These are phyloP conservation scores for Bos indicus DNA, from an alignment of 2,113 vertebrate genomes.

Conservation along the genomic window DNA sequence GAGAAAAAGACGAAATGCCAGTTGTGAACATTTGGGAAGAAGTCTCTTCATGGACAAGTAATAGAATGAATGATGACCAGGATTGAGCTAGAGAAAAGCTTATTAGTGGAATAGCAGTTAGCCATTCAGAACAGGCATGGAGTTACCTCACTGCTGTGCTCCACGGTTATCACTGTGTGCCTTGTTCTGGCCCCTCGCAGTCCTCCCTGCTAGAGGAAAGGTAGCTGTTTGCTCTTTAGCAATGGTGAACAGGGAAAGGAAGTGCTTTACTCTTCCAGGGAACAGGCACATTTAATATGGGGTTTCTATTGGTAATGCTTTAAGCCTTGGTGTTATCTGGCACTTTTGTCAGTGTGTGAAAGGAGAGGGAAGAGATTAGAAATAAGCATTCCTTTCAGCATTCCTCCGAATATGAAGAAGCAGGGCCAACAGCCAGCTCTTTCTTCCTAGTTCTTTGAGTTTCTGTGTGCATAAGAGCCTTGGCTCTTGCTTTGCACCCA, in stretches of 20 bases:
- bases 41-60: not conserved
- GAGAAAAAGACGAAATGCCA: not conserved
- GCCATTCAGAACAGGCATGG: not conserved
- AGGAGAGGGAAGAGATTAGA: not conserved
- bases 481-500: not conserved
- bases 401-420: not conserved
- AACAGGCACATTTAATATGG: not conserved
- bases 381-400: not conserved
- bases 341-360: not conserved
- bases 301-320: conserved; percentile 12
- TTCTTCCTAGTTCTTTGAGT: not conserved
- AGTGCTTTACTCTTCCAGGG: not conserved
- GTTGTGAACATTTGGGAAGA: not conserved
- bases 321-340: not conserved
- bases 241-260: not conserved
- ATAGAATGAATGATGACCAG: not conserved
- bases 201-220: not conserved
- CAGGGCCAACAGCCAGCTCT: not conserved
- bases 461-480: not conserved
- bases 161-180: not conserved
- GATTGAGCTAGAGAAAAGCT: not conserved
- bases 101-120: not conserved
- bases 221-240: not conserved
- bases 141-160: not conserved
- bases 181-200: not conserved